Conservation (phyloP, 2,797 vertebrate species). For the Amphiprion clarkii region DNA sequence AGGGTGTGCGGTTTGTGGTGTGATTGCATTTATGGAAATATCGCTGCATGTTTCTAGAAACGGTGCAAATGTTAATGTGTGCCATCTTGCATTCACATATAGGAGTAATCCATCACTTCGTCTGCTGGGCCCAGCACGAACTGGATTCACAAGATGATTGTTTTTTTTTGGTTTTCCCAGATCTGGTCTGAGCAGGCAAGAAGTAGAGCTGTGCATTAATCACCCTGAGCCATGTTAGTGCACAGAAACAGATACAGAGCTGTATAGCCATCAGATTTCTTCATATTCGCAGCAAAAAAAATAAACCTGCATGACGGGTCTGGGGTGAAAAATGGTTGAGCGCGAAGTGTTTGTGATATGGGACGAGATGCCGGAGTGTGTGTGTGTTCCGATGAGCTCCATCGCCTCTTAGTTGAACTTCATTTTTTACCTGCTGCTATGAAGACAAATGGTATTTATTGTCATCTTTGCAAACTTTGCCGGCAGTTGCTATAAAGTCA, state of each 20-base stretch:
- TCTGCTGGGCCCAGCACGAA: constrained; percentile 32
- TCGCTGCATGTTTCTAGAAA: constrained; percentile 61
- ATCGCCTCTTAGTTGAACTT: constrained; percentile 36
- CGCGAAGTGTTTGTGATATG: constrained; percentile 37
- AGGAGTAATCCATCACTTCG: constrained; percentile 69
- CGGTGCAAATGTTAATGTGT: constrained; percentile 69
- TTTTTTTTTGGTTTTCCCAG: neutral
- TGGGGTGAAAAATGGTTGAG: constrained; percentile 38
- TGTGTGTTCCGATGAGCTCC: constrained; percentile 33
- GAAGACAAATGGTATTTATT: constrained; percentile 34
- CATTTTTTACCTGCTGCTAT: constrained; percentile 51
- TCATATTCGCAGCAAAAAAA: constrained; percentile 49
- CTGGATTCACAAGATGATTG: constrained; percentile 14
- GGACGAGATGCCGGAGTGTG: constrained; percentile 11
- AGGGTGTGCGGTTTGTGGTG: constrained; percentile 25
- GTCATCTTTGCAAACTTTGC: constrained; percentile 38
- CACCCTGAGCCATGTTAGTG: constrained; percentile 29
- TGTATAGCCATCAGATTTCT: constrained; percentile 58
- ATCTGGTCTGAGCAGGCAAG: constrained; percentile 26
- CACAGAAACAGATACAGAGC: constrained; percentile 33
- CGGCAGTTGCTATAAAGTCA: constrained; percentile 16
- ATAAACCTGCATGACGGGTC: constrained; percentile 56
- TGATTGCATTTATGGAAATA: constrained; percentile 77
- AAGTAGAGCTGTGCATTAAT: constrained; percentile 57
- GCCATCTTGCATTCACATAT: constrained; percentile 50